Base-by-base conservation (phyloP, 2,888 invertebrate species). In the Nephrotoma appendiculata region DNA sequence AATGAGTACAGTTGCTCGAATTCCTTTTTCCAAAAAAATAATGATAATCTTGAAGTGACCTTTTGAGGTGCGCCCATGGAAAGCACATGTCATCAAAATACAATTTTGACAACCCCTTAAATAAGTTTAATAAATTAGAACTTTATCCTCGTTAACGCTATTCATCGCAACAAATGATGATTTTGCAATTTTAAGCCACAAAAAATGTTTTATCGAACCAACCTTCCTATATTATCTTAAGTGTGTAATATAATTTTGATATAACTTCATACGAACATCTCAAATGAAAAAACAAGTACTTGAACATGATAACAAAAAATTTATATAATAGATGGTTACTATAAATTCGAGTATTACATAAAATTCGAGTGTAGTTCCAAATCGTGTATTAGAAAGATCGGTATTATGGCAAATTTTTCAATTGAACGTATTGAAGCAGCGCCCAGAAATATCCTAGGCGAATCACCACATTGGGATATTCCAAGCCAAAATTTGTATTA, bases 401-500 rank as follows among this genome's bases (percentile, higher is more conserved):
- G n/a, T n/a, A 42, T 42, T 42, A 91, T 92, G 91, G 89, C 91
- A 45, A 57, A 86, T 48, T 91, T 90, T 89, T 90, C 90, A 88
- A 89, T 92, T 83, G 91, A 92, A 89, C 89, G 90, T 86, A 88
- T 92, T 44, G 90, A 91, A 57, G 89, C 90, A 87, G 90, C 91
- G 4, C 90, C 91, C 2, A 88, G 89, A 86, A 89, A 90, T 48
- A 89, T 92, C 89, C 91, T 95, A 86, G 95, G 95, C 87, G 95
- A 96, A 91, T 95, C 95, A 15, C 95, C 95, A 0, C 95, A 95
- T 90, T 96, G 95, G 95, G 94, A 94, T 90, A 91, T 92, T 45
- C 90, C 90, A 42, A 92, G 92, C 57, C 93, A 94, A 90, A 93
- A 92, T 86, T 92, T 95, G 7, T 95, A 94, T 91, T 95, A 93